Conservation (phyloP, 2,888 invertebrate genomes). For the Trichopria drosophilae region DNA sequence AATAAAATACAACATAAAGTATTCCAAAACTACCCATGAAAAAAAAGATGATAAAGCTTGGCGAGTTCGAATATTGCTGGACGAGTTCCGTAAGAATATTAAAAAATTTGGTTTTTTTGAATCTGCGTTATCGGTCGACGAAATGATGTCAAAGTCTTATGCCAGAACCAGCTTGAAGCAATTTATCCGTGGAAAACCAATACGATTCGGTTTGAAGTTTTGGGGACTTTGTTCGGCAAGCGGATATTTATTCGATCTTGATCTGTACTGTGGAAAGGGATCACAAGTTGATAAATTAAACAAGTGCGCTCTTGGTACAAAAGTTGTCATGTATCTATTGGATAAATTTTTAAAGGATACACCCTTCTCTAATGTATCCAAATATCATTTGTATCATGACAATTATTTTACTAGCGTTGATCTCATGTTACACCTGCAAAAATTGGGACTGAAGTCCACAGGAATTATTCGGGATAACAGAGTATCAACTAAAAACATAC, state of each 20-base stretch:
- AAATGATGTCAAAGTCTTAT: too few relatives aligned
- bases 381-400: slow-evolving; percentile 19
- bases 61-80: slow-evolving; percentile 18
- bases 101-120: slow-evolving; percentile 16
- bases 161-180: slow-evolving; percentile 18
- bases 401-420: slow-evolving; percentile 21
- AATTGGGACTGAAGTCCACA: slow-evolving; percentile 20
- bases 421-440: slow-evolving; percentile 25
- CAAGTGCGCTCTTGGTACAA: slow-evolving; percentile 17
- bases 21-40: slow-evolving; percentile 15
- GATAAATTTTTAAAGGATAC: slow-evolving; percentile 16
- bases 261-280: slow-evolving; percentile 21
- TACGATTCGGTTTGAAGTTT: slow-evolving; percentile 20
- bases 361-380: slow-evolving; percentile 7
- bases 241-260: slow-evolving; percentile 25
- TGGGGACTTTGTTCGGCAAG: slow-evolving; percentile 19
- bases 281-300: slow-evolving; percentile 8
- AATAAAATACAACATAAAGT: slow-evolving; percentile 27
- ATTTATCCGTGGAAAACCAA: slow-evolving; percentile 22
- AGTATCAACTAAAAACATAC: too few relatives aligned
- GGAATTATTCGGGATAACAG: too few relatives aligned
- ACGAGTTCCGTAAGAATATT: slow-evolving; percentile 15
- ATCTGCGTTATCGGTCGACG: slow-evolving; percentile 19
- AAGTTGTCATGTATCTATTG: slow-evolving; percentile 18
- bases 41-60: slow-evolving; percentile 24